These are phyloP conservation scores for Malurus splendens DNA, from an alignment of 2,797 vertebrate species.

Conservation along the genomic window DNA sequence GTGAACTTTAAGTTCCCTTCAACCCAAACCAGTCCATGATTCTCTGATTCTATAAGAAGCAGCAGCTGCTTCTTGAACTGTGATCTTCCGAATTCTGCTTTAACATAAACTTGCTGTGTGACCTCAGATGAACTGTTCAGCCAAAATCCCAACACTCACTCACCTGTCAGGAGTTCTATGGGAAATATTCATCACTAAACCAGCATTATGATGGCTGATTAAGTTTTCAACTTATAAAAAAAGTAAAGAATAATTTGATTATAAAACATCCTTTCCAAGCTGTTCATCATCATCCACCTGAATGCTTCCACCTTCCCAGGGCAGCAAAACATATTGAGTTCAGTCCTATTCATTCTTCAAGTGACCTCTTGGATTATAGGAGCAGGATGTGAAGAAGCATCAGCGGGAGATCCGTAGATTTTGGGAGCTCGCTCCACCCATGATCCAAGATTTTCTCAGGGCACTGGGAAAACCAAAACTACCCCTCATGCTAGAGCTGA, in stretches of 20 bases:
- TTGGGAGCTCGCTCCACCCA: not conserved
- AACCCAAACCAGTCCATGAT: not conserved
- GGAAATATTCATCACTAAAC: not conserved
- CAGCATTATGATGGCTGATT: not conserved
- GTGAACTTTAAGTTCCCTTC: not conserved
- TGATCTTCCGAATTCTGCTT: not conserved
- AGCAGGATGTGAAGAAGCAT: not conserved
- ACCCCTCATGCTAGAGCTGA: not conserved
- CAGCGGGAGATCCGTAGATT: not conserved
- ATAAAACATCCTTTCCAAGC: not conserved
- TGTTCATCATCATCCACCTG: not conserved
- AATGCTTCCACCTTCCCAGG: not conserved
- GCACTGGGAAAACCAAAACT: not conserved
- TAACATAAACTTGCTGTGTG: not conserved
- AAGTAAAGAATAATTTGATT: not conserved
- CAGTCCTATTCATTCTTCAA: not conserved
- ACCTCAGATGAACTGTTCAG: not conserved
- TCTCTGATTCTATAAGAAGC: not conserved
- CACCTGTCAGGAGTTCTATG: not conserved
- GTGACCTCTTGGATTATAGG: not conserved
- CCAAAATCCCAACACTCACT: not conserved
- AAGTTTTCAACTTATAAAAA: not conserved
- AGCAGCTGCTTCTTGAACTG: not conserved
- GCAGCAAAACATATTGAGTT: fast-evolving
- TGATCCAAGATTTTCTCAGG: not conserved